These are phyloP conservation scores for Agrilus planipennis DNA, from an alignment of 1,140 invertebrate genomes.

Conservation along the genomic window DNA sequence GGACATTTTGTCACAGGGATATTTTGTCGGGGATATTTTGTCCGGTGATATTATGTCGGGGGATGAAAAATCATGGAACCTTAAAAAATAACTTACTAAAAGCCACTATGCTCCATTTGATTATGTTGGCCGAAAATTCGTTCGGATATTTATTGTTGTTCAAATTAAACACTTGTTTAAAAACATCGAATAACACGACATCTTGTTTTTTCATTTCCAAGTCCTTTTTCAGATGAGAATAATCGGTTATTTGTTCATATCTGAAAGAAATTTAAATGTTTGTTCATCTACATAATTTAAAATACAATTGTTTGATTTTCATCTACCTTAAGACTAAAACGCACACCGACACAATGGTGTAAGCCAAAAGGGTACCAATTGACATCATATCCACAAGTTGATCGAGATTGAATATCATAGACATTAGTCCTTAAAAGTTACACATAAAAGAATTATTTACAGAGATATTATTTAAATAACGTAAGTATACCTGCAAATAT, in stretches of 20 bases:
- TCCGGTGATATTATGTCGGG: no score
- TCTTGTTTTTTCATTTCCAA: conserved; percentile 4
- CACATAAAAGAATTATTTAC: not conserved
- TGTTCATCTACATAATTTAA: no score
- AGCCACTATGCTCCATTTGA: conserved; percentile 18
- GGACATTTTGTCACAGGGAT: no score
- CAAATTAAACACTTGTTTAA: conserved; percentile 22
- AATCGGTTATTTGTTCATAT: conserved; percentile 11
- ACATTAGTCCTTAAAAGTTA: conserved; percentile 56
- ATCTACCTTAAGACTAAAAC: conserved; percentile 69
- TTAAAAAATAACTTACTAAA: conserved; percentile 19
- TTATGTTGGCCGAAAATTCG: conserved; percentile 13
- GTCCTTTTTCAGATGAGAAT: conserved; percentile 2
- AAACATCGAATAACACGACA: conserved; percentile 7
- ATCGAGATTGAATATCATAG: conserved; percentile 73
- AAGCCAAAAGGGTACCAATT: conserved; percentile 86
- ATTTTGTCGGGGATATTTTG: no score
- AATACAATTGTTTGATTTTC: not conserved
- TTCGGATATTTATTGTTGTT: conserved; percentile 24
- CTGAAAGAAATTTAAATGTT: conserved; percentile 8
- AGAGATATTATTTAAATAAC: not conserved
- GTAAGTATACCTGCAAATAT: conserved; percentile 35
- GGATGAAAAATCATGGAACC: no score
- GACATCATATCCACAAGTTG: conserved; percentile 92
- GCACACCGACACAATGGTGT: conserved; percentile 81